Evolutionary conservation across 2,888 invertebrate species (phyloP), one percentile per base, ranked within the genome.

Genomic region (Candidula unifasciata): DNA sequence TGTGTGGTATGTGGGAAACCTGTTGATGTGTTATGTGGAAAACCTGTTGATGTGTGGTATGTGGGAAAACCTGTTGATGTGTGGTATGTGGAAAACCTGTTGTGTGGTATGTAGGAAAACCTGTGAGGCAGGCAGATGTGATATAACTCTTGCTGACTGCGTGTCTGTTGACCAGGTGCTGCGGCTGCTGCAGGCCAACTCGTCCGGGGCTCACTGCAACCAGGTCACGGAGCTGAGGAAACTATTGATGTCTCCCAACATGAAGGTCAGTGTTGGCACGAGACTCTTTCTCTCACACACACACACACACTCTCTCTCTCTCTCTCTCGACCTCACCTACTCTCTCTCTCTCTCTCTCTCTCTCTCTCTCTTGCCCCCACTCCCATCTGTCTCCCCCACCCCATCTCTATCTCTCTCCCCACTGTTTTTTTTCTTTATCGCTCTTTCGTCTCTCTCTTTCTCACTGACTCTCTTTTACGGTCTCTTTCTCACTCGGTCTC

Each of bases 171-270:
- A 37, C 35, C 84, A 80, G 80, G 80, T 84, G 27, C 68, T 84
- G n/a, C 84, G 76, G 8, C 35, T 80, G 27, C 74, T 80, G 21
- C 84, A 76, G 30, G 54, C 76, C 68, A 84, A 33, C 21, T 37
- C 83, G 24, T 37, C 69, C 18, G 78, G 78, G 27, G 18, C 77
- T 18, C 35, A 83, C 35, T 18, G 60, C 30, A 52, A 27, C 2
- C 71, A 83, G 54, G 78, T 79, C 21, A 57, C 78, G 16, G 83
- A 83, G 60, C 83, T 83, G 2, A 78, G 64, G 37, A 33, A 57
- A 16, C 54, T 83, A 16, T 66, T 80, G 5, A 84, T 73, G 6
- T 80, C 79, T 35, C 64, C 80, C 13, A 79, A 84, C 64, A 80
- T 80, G 74, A 79, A 84, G 74, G 84, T 80, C 44, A 57, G 80